Evolutionary conservation across 37 sponge, comb jelly and placozoan genomes (phyloP).

Genomic region (Hexactinellida sp.): DNA sequence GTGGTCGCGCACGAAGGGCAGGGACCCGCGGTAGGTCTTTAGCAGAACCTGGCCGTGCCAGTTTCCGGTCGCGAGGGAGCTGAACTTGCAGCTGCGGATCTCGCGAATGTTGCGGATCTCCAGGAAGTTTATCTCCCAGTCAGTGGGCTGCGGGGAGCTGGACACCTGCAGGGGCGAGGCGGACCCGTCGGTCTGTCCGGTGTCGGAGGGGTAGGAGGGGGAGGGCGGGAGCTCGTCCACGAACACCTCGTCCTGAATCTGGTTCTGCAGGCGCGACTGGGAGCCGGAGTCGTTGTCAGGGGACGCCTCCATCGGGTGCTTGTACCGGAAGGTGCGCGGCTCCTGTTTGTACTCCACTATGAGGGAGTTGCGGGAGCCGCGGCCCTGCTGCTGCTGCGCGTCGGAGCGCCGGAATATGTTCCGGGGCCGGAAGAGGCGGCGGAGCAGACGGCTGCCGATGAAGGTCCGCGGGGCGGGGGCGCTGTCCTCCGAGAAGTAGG

Average conservation of each 20-base stretch:
- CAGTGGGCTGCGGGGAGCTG: neutral
- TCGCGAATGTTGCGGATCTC: slow-evolving; percentile 3
- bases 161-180: neutral
- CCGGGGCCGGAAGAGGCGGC: neutral
- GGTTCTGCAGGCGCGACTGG: neutral
- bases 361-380: neutral
- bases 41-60: slow-evolving; percentile 1
- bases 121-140: slow-evolving; percentile 8
- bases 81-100: neutral
- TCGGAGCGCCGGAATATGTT: neutral
- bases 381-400: neutral
- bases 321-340: neutral
- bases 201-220: slow-evolving; percentile 5
- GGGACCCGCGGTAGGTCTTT: neutral
- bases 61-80: neutral
- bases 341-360: neutral
- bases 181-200: neutral
- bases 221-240: neutral
- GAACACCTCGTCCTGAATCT: neutral
- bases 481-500: neutral
- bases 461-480: neutral
- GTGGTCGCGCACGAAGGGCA: neutral
- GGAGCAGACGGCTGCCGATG: neutral
- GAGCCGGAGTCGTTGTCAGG: neutral
- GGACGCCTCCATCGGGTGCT: neutral